Evolutionary conservation across 2,888 invertebrate species (phyloP).

Genomic region (Cinara cedri): DNA sequence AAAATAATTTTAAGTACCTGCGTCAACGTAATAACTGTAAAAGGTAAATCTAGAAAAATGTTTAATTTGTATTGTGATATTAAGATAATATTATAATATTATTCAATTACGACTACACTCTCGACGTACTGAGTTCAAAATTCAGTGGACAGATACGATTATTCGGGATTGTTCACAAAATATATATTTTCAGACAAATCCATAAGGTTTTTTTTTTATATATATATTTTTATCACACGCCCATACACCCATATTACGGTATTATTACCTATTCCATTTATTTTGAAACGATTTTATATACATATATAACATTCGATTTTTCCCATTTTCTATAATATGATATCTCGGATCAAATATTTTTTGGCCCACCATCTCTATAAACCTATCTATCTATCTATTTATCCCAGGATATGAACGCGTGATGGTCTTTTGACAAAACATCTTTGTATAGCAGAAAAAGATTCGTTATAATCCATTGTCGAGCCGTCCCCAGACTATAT

Average conservation of each 20-base stretch:
- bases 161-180: constrained; percentile 2
- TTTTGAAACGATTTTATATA: not conserved
- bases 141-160: not conserved
- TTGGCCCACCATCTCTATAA: not conserved
- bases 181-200: not conserved
- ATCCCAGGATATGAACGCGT: not conserved
- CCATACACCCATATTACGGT: too few species aligned
- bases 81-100: too few species aligned
- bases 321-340: not conserved
- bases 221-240: too few species aligned
- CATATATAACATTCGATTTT: not conserved
- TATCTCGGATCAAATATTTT: constrained; percentile 29
- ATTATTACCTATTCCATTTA: not conserved
- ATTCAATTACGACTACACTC: too few species aligned
- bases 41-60: too few species aligned
- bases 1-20: too few species aligned
- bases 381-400: constrained; percentile 12
- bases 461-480: constrained; percentile 7
- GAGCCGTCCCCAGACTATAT: not conserved
- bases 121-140: too few species aligned
- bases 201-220: too few species aligned
- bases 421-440: not conserved
- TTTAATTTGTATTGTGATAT: too few species aligned
- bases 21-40: too few species aligned
- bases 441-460: constrained; percentile 7